A percentile compares a stretch with the other conserved stretches of the same genome.
These are phyloP conservation scores for Volucella inflata DNA, from an alignment of 2,888 invertebrate genomes.

Conservation along the genomic window DNA sequence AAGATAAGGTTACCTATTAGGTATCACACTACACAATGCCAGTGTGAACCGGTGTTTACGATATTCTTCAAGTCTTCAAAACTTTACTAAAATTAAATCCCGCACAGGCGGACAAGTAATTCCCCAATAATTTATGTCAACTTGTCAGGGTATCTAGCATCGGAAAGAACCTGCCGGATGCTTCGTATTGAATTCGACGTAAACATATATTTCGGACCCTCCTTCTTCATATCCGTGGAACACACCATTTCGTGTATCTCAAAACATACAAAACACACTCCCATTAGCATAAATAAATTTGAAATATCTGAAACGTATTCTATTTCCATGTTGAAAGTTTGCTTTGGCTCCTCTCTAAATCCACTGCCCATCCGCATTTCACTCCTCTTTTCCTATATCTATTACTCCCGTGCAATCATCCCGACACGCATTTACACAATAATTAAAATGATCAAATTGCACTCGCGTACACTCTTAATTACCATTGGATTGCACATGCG, in stretches of 20 bases:
- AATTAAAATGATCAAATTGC: slow-evolving; percentile 75
- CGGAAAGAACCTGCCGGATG: no score
- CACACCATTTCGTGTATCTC: slow-evolving; percentile 35
- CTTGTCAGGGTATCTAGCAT: no score
- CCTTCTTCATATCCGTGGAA: slow-evolving; percentile 3
- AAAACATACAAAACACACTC: slow-evolving; percentile 45
- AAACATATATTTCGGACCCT: neutral
- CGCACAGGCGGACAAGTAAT: no score
- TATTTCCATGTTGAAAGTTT: slow-evolving; percentile 38
- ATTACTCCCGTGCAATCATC: slow-evolving; percentile 55
- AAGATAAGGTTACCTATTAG: no score
- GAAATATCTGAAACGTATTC: slow-evolving; percentile 43
- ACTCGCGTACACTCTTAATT: slow-evolving; percentile 74
- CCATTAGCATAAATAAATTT: slow-evolving; percentile 59
- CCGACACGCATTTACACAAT: slow-evolving; percentile 75
- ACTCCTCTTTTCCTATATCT: neutral
- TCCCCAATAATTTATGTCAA: no score
- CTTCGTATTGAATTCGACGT: no score
- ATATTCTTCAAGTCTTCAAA: no score
- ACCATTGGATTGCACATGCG: slow-evolving; percentile 65
- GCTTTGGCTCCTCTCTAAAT: slow-evolving; percentile 3
- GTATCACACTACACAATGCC: no score
- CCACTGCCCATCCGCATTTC: neutral
- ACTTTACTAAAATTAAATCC: no score
- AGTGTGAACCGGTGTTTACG: no score